Evolutionary conservation across 2,888 invertebrate genomes (phyloP), one percentile per base, ranked within the genome.

Genomic region (Melangyna quadrimaculata): DNA sequence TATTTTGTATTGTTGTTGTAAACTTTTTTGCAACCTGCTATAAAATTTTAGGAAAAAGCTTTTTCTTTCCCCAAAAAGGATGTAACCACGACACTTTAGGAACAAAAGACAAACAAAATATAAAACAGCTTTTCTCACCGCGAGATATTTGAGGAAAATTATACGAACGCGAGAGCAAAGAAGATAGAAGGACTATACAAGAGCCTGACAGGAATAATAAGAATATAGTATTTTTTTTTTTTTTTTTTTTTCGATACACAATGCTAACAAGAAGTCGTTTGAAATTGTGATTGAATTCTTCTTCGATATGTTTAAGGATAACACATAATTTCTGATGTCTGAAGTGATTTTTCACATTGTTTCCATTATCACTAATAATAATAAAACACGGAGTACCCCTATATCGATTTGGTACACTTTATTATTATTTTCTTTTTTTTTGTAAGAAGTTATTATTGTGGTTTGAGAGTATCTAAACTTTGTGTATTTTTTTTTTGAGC

Each of bases 181-280:
- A 24, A 14, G 22, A 45, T 43, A 35, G 63, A 63, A 63, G 29
- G 70, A 74, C 65, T 48, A 63, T n/a, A 51, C 19, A 27, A 55
- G 24, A 72, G 80, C 53, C 59, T 75, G 79, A 77, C 84, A 80
- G 75, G 29, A 74, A 24, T 61, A 70, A 78, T 73, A 32, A 9
- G 14, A 61, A 72, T 61, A 61, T 22, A 63, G 45, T 57, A 75
- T 40, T 70, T 71, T n/a, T n/a, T n/a, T n/a, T n/a, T n/a, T 43
- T 69, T 32, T 19, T 32, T 7, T 37, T 35, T 37, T 35, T 14
- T 22, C 73, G 29, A 67, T 57, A 27, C 24, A 24, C 72, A 61
- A 32, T 32, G 0, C 9, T 8, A 19, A 57, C 19, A 10, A n/a
- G 5, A 55, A 24, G n/a, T 51, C 24, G 6, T 24, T 57, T 32